Conservation (phyloP, 2,113 vertebrate genomes). For the Varanus komodoensis region DNA sequence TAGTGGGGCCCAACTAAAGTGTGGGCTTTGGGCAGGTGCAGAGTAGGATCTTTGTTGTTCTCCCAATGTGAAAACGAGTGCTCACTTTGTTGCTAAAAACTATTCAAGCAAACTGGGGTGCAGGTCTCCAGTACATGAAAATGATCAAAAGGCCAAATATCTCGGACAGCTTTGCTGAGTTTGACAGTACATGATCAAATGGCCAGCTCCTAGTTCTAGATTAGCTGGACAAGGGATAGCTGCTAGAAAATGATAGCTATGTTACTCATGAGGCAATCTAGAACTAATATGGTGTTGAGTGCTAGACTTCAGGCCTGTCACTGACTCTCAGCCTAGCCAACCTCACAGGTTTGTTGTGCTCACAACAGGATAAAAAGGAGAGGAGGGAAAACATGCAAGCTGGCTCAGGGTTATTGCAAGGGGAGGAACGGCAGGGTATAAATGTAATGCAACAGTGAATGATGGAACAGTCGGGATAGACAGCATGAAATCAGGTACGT, state of each 20-base stretch:
- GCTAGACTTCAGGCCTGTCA: background rate
- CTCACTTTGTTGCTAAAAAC: background rate
- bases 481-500: background rate
- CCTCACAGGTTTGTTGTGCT: no score
- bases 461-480: background rate
- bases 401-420: no score
- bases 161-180: background rate
- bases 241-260: background rate
- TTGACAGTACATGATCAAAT: background rate
- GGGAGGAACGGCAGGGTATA: no score
- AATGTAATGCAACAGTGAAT: background rate
- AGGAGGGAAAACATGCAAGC: no score
- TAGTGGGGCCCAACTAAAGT: no score
- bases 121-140: background rate
- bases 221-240: background rate
- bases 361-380: no score
- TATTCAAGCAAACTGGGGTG: background rate
- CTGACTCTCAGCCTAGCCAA: no score
- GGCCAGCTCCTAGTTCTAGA: no score
- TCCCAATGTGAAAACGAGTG: background rate
- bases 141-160: background rate
- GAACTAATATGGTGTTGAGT: background rate
- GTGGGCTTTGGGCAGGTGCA: no score
- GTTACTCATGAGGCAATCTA: background rate
- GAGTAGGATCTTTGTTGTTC: background rate